Evolutionary conservation across 1,140 invertebrate genomes (phyloP).

Genomic region (Drosophila hydei): DNA sequence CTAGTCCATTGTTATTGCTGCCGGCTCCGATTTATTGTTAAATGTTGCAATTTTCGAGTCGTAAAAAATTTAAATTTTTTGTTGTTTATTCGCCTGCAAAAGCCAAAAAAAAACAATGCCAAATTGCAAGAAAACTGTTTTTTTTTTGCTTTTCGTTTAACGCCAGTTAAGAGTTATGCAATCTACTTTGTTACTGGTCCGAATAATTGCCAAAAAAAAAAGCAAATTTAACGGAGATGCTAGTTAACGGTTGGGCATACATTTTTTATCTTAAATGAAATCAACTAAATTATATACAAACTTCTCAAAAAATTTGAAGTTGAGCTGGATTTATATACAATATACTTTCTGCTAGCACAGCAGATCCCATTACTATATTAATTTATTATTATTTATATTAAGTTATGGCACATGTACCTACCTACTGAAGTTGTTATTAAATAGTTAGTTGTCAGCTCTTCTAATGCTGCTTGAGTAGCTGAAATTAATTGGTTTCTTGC

Average conservation of each 20-base stretch:
- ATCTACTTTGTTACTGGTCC: conserved; percentile 49
- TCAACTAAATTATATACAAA: neutral
- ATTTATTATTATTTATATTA: too few relatives aligned
- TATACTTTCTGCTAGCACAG: too few relatives aligned
- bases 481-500: conserved; percentile 32
- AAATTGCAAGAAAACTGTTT: conserved; percentile 59
- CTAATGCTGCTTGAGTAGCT: conserved; percentile 5
- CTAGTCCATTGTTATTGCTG: conserved; percentile 6
- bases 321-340: neutral
- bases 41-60: conserved; percentile 78
- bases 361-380: too few relatives aligned
- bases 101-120: conserved; percentile 30
- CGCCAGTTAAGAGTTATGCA: conserved; percentile 58
- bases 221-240: too few relatives aligned
- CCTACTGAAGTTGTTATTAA: too few relatives aligned
- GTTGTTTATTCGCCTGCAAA: conserved; percentile 5
- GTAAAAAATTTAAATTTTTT: conserved; percentile 65
- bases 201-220: conserved; percentile 46
- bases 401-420: too few relatives aligned
- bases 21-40: conserved; percentile 50
- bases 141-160: conserved; percentile 33
- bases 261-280: neutral
- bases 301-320: neutral
- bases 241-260: conserved; percentile 1
- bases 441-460: neutral